These are phyloP conservation scores for Aphelenchoides fujianensis DNA, from an alignment of 1,140 invertebrate species.

Conservation along the genomic window DNA sequence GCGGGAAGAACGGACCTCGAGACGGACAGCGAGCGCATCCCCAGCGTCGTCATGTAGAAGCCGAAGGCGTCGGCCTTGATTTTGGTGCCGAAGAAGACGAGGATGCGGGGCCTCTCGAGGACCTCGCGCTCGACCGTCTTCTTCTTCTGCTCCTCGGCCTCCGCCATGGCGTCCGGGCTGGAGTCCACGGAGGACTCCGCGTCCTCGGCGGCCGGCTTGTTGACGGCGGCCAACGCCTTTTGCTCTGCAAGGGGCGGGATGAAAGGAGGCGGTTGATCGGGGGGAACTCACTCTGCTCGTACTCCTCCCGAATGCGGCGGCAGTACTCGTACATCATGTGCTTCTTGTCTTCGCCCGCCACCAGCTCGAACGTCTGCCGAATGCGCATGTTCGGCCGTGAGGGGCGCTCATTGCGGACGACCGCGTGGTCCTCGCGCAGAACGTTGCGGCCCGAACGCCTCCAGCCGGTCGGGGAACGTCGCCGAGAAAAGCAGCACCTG, in stretches of 20 bases:
- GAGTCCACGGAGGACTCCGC: too few relatives aligned
- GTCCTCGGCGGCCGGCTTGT: too few relatives aligned
- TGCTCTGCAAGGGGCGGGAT: too few relatives aligned
- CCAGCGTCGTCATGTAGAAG: constrained; percentile 67
- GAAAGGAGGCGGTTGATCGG: too few relatives aligned
- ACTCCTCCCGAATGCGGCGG: constrained; percentile 56
- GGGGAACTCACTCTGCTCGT: not conserved
- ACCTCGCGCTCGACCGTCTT: constrained; percentile 1
- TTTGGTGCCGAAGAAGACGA: constrained; percentile 89
- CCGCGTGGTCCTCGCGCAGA: not conserved
- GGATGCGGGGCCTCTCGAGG: constrained; percentile 66
- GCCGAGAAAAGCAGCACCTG: constrained; percentile 68
- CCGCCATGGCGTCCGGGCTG: too few relatives aligned
- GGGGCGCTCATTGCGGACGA: not conserved
- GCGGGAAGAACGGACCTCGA: too few relatives aligned
- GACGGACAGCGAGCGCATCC: constrained; percentile 29
- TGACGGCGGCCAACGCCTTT: too few relatives aligned
- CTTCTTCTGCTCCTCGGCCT: constrained; percentile 45
- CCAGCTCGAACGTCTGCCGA: constrained; percentile 74
- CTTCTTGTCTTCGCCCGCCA: constrained; percentile 74
- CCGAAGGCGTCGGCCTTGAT: constrained; percentile 83
- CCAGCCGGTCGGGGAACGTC: constrained; percentile 66
- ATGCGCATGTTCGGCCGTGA: constrained; percentile 84
- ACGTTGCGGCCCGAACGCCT: not conserved
- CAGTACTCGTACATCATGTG: constrained; percentile 63